phyloP scores from a whole-genome alignment of 2,113 vertebrate genomes.

The Phasianus colchicus region DNA sequence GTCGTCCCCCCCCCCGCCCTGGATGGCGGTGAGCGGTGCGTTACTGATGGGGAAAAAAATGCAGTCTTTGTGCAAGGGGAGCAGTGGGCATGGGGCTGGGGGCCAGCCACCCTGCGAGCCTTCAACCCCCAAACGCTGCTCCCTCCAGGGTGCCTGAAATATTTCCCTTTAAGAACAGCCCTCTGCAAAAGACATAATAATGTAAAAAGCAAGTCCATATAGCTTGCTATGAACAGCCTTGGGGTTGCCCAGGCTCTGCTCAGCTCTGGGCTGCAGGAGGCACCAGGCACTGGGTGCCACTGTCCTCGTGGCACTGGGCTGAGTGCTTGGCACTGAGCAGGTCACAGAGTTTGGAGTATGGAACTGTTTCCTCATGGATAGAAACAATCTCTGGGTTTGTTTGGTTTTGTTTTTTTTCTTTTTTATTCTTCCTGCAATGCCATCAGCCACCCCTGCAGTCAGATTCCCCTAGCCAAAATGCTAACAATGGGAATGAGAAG shows the following conservation, averaged over 20 bases:
- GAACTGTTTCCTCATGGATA: conserved; percentile 4
- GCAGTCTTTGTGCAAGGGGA: conserved; percentile 1
- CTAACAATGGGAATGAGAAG: background rate
- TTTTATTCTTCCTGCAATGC: background rate
- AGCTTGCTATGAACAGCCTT: background rate
- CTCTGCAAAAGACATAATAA: background rate
- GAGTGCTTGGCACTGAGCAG: background rate
- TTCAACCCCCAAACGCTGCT: background rate
- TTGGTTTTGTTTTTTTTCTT: background rate
- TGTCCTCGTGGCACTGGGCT: background rate
- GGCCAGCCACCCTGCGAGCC: background rate
- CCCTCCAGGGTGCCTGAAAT: conserved; percentile 13
- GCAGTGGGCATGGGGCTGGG: background rate
- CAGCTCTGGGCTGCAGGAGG: background rate
- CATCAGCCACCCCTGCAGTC: background rate
- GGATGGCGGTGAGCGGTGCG: background rate
- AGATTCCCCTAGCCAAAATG: background rate
- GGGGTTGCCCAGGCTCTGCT: background rate
- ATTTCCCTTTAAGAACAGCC: background rate
- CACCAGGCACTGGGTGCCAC: background rate
- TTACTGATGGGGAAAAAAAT: conserved; percentile 44
- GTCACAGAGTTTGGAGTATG: background rate
- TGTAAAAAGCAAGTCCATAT: background rate
- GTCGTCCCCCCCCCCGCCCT: rapidly evolving
- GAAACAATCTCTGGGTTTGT: background rate